Evolutionary conservation across 2,888 invertebrate genomes (phyloP).

Genomic region (Slavum lentiscoides): DNA sequence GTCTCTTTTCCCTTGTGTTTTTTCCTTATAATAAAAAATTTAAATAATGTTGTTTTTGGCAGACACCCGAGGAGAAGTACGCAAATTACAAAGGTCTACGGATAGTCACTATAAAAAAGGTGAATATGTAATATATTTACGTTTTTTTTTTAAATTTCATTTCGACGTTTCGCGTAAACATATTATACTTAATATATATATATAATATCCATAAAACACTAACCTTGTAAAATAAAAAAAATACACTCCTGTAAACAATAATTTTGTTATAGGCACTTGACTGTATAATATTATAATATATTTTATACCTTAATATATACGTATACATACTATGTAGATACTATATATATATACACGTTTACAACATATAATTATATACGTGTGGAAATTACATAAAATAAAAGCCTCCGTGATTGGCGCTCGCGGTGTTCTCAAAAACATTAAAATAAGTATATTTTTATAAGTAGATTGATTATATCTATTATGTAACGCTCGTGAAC

Average conservation of each 20-base stretch:
- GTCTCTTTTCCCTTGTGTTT: not conserved
- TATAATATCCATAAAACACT: not conserved
- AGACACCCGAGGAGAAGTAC: slow-evolving; percentile 73
- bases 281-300: not conserved
- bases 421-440: slow-evolving; percentile 11
- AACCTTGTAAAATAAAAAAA: slow-evolving; percentile 34
- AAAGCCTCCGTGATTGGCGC: not conserved
- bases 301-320: no score
- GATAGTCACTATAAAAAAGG: slow-evolving; percentile 83
- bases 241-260: slow-evolving; percentile 13
- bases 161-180: not conserved
- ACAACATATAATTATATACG: not conserved
- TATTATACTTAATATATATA: not conserved
- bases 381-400: not conserved
- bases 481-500: no score
- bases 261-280: slow-evolving; percentile 2
- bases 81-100: slow-evolving; percentile 77
- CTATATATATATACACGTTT: no score
- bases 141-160: not conserved
- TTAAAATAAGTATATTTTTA: not conserved
- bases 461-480: no score
- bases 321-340: not conserved
- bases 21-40: not conserved
- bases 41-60: slow-evolving; percentile 57
- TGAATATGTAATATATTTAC: slow-evolving; percentile 59